Base-by-base conservation (phyloP, 2,888 invertebrate genomes). In the Zelleria hepariella region DNA sequence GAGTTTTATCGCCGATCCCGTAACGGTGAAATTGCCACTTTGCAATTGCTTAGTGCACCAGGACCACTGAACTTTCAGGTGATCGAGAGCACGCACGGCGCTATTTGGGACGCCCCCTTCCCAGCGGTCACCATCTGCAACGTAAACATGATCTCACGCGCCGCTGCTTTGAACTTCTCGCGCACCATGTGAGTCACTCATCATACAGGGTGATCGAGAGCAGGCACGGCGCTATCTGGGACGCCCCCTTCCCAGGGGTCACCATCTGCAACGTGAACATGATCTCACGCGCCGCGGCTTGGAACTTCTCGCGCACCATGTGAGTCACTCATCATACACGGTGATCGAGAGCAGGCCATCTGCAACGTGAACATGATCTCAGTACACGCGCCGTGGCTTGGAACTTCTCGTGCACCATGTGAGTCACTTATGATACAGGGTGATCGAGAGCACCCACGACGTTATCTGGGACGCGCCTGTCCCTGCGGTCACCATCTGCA, bases 391-490 rank as follows among this genome's bases (percentile, higher is more conserved):
- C 10, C 53, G 24, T 15, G 24, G 24, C 53, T 0, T 2, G 23
- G 24, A 24, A 25, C 21, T 53, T 53, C 25, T 53, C 53, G n/a
- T 25, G 25, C 15, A 53, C 8, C 23, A 5, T 53, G 53, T 53
- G 25, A 57, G 23, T 55, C 58, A 2, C 15, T 10, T 42, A n/a
- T n/a, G n/a, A n/a, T n/a, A n/a, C n/a, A n/a, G n/a, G 89, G 87
- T 89, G 2, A 89, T 90, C 64, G 91, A 91, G 63, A 90, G 91
- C 53, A 92, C n/a, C n/a, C 91, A 92, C 68, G 87, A 90, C 60
- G 90, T 92, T 0, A 92, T 93, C 59, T 93, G 92, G 91, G 91
- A 92, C 66, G 90, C 92, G 54, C 90, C 91, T 0, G 93, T 93
- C 73, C 93, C 93, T 6, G 91, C 91, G 0, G 88, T 93, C 0